Evolutionary conservation across 1,140 invertebrate species (phyloP).

Genomic region (Paracyclopina nana): DNA sequence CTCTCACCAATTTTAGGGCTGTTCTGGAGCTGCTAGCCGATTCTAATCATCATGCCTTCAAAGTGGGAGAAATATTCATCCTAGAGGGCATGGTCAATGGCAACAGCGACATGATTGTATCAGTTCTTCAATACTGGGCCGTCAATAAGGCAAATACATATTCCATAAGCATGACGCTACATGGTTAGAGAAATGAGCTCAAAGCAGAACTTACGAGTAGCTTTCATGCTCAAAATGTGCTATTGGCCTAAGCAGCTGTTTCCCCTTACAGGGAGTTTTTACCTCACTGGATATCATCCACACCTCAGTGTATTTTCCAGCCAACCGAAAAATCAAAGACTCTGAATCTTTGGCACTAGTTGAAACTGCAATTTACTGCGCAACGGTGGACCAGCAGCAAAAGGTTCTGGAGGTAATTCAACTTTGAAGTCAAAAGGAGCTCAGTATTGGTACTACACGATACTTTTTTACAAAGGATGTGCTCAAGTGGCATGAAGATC

Average conservation of each 20-base stretch:
- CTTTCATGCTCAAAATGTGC: too few relatives aligned
- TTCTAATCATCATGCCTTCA: conserved; percentile 4
- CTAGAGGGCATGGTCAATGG: not conserved
- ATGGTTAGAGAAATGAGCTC: too few relatives aligned
- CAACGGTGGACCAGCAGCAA: conserved; percentile 5
- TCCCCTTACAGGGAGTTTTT: not conserved
- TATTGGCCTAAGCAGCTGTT: too few relatives aligned
- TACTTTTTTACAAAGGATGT: not conserved
- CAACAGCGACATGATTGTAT: not conserved
- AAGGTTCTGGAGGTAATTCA: conserved; percentile 6
- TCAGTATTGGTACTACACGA: not conserved
- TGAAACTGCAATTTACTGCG: conserved; percentile 10
- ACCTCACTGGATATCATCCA: conserved; percentile 9
- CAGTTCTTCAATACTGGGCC: conserved; percentile 7
- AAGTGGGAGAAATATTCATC: conserved; percentile 9
- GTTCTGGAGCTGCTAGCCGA: conserved; percentile 5
- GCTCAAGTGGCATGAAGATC: conserved; percentile 7
- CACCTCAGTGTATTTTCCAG: conserved; percentile 3
- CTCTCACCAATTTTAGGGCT: too few relatives aligned
- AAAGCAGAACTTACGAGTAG: too few relatives aligned
- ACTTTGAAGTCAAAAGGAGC: not conserved
- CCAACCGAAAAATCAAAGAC: conserved; percentile 5
- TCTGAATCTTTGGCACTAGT: not conserved
- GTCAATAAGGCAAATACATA: too few relatives aligned
- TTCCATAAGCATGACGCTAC: too few relatives aligned